phyloP scores from a whole-genome alignment of 2,888 invertebrate genomes.

The Diogma glabrata region DNA sequence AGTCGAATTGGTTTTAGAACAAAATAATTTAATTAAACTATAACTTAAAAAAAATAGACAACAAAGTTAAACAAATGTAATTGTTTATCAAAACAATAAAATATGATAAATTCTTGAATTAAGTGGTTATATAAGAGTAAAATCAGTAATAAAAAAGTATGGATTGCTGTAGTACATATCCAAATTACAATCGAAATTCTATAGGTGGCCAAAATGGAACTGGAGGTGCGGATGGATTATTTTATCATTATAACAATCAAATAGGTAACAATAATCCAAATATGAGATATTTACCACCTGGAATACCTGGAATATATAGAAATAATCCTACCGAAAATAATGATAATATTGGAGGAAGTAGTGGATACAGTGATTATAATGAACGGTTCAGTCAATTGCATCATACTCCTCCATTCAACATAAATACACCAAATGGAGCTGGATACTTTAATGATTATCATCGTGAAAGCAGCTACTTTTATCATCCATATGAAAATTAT shows the following conservation, averaged over 20 bases:
- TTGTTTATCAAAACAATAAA: too few relatives aligned
- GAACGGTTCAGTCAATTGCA: background rate
- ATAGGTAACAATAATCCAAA: too few relatives aligned
- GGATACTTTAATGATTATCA: background rate
- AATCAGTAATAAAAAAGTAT: background rate
- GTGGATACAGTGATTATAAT: background rate
- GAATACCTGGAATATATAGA: background rate
- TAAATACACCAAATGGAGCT: background rate
- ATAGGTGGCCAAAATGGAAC: conserved; percentile 1
- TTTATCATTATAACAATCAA: background rate
- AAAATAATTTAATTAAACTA: too few relatives aligned
- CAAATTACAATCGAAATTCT: conserved; percentile 1
- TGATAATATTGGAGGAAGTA: background rate
- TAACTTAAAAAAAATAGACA: too few relatives aligned
- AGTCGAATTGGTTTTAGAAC: too few relatives aligned
- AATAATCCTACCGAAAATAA: too few relatives aligned
- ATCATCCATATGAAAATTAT: conserved; percentile 3
- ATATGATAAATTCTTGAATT: too few relatives aligned
- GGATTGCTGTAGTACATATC: conserved; percentile 7
- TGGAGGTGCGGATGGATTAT: background rate
- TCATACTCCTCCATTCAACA: background rate
- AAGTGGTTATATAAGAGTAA: too few relatives aligned
- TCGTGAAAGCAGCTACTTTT: conserved; percentile 6
- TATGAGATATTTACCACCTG: background rate
- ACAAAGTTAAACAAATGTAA: too few relatives aligned